Evolutionary conservation across 2,888 invertebrate species (phyloP).

Genomic region (Andricus quercusramuli): DNA sequence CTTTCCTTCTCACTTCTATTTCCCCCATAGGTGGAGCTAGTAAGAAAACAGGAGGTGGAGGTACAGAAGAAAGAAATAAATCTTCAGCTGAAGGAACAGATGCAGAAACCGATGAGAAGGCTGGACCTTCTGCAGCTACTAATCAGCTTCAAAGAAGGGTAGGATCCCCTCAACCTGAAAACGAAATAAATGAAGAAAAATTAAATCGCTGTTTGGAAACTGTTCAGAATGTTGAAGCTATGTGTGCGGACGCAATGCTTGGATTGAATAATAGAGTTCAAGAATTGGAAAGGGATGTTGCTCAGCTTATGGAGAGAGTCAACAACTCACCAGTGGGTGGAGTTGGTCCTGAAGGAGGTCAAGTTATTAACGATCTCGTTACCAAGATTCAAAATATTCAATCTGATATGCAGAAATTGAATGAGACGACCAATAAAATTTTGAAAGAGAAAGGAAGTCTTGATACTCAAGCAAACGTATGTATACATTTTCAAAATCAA

Average conservation of each 20-base stretch:
- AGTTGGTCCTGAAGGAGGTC: conserved; percentile 38
- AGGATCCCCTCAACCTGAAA: not conserved
- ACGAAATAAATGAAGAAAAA: not conserved
- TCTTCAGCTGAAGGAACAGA: not conserved
- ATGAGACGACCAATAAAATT: conserved; percentile 77
- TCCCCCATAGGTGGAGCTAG: not conserved
- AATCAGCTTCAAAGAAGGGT: not conserved
- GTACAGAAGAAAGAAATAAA: not conserved
- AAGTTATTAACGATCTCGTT: conserved; percentile 72
- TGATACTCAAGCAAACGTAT: conserved; percentile 81
- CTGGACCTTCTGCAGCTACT: not conserved
- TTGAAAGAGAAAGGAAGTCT: conserved; percentile 81
- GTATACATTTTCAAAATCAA: not conserved
- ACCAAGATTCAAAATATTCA: conserved; percentile 76
- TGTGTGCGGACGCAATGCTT: conserved; percentile 41
- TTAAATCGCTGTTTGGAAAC: conserved; percentile 33
- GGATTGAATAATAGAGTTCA: conserved; percentile 54
- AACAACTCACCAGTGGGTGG: conserved; percentile 43
- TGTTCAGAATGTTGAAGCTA: conserved; percentile 27
- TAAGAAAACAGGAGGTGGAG: conserved; percentile 36
- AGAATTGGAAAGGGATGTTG: conserved; percentile 59
- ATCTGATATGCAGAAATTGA: conserved; percentile 76
- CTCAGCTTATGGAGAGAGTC: conserved; percentile 61
- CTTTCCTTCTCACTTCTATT: no score
- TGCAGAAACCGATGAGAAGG: not conserved